Evolutionary conservation across 92 coral and sea anemone species (phyloP), one percentile per base, ranked within the genome.

Genomic region (Isaurus tuberculatus): DNA sequence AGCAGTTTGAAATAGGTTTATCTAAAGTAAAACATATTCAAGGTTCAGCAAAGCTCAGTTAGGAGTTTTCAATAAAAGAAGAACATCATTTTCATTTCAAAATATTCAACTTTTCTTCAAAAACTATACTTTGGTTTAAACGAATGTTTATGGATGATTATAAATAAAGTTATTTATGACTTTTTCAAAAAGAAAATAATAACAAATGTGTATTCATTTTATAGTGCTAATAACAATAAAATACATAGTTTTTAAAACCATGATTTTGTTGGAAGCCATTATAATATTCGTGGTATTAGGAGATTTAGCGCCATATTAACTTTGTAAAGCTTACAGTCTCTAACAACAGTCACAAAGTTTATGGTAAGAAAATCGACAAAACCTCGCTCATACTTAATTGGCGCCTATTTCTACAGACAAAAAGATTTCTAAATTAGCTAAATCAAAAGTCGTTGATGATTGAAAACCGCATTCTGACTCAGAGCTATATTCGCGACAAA

Each of bases 391-490:
- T 8, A 22, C 28, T 55, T 55, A 55, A 55, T 55, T 55, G 28
- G 8, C 63, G 8, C 63, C 6, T 26, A 55, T 7, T 22, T 7
- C 63, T 55, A 55, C 7, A 5, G 63, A 55, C 63, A 55, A 6
- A 55, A 55, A 20, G 26, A 19, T 4, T 10, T 55, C 8, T 55
- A 19, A 55, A 55, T 55, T 55, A 26, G 63, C 63, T 22, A 55
- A 6, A 19, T 10, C 23, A 22, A 19, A 46, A 46, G 11, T 19
- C 23, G n/a, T 55, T 19, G 63, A 55, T 55, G 63, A 8, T n/a
- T n/a, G n/a, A 55, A 55, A 55, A 55, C 63, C 63, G 26, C 63
- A 55, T 55, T 55, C n/a, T 10, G n/a, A 19, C 63, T n/a, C 46
- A 55, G 63, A 55, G 63, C 63, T 19, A 55, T n/a, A n/a, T 19